Percentiles rank a stretch among this genome's conserved stretches.
Evolutionary conservation across 2,797 vertebrate genomes (phyloP).

Genomic region (Morus bassanus): DNA sequence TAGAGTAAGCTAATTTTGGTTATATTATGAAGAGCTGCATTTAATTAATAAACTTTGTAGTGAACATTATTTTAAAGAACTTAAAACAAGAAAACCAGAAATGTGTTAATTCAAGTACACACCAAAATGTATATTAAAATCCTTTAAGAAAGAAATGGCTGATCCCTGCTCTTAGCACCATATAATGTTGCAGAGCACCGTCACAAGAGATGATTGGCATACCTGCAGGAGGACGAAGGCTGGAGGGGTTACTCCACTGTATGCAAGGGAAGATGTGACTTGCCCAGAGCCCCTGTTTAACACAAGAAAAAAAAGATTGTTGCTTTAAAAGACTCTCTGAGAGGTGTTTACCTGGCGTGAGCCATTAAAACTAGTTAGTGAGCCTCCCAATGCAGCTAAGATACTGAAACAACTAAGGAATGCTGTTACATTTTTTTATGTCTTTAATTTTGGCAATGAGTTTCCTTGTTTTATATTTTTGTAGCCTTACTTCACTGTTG

Average conservation of each 20-base stretch:
- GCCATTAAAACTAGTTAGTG: not conserved
- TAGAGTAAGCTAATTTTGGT: not conserved
- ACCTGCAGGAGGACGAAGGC: not conserved
- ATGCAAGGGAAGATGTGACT: not conserved
- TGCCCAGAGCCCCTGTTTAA: not conserved
- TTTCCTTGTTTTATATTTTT: not conserved
- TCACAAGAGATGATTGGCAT: not conserved
- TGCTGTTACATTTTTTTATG: not conserved
- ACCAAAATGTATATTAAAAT: not conserved
- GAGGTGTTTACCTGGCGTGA: not conserved
- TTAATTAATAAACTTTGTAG: not conserved
- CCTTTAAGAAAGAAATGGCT: not conserved
- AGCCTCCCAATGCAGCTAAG: not conserved
- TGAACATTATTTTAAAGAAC: not conserved
- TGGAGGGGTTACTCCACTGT: not conserved
- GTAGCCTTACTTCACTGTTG: not conserved
- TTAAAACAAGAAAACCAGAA: not conserved
- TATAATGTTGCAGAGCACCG: accelerated
- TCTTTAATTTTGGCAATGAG: not conserved
- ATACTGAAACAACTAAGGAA: not conserved
- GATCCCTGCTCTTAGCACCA: not conserved
- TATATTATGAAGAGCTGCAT: not conserved
- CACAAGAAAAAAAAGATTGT: not conserved
- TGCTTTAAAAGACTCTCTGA: not conserved
- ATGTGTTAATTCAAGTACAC: not conserved